Conservation (phyloP, 2,888 invertebrate genomes). For the Antitype chi region DNA sequence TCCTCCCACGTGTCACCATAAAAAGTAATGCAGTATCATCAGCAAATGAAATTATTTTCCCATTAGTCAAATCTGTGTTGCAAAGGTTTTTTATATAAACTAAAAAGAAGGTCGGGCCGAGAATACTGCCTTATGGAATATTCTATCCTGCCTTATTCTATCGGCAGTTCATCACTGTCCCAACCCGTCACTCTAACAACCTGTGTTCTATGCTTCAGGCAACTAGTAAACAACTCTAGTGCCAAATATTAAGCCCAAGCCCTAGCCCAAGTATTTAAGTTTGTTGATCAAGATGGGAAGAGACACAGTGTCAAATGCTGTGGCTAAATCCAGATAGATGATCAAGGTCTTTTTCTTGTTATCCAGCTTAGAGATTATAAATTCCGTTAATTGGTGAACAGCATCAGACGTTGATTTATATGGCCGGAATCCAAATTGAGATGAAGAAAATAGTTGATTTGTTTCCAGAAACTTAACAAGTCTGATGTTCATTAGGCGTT, state of each 20-base stretch:
- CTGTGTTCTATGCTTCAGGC: not conserved
- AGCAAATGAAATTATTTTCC: not conserved
- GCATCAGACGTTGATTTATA: not conserved
- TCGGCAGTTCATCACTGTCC: not conserved
- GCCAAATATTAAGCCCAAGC: too few species aligned
- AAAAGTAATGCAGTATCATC: not conserved
- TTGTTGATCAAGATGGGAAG: not conserved
- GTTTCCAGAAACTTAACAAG: too few species aligned
- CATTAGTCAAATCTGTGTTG: not conserved
- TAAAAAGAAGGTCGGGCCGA: not conserved
- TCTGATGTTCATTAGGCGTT: too few species aligned
- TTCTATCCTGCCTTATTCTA: not conserved
- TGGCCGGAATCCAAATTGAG: too few species aligned
- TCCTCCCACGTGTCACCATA: not conserved
- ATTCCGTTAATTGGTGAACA: not conserved
- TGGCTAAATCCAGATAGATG: not conserved
- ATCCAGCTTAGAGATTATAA: not conserved
- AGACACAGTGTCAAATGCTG: too few species aligned
- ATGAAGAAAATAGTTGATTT: too few species aligned
- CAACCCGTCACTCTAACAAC: not conserved
- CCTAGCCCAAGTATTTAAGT: not conserved
- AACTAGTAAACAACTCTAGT: not conserved
- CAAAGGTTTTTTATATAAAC: not conserved
- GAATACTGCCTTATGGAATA: not conserved
- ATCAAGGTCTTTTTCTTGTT: not conserved